A percentile compares a stretch with the other conserved stretches of the same genome.
phyloP scores from a whole-genome alignment of 1,140 invertebrate species.

The Trachelipus rathkii region DNA sequence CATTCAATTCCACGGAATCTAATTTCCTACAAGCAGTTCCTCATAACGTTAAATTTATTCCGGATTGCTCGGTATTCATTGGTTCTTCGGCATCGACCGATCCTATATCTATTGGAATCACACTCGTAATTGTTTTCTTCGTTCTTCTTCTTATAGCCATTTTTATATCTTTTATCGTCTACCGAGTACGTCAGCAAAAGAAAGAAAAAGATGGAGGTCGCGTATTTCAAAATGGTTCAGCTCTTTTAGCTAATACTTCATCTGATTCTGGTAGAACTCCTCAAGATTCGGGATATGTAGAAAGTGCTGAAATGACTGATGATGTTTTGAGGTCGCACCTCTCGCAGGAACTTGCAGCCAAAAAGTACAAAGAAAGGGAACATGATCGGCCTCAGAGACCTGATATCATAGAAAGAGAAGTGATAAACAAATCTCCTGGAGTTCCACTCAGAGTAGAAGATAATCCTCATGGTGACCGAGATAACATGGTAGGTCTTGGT shows the following conservation, averaged over 20 bases:
- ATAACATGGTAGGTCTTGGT: slow-evolving; percentile 43
- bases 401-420: slow-evolving; percentile 88
- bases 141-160: slow-evolving; percentile 81
- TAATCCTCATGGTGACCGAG: slow-evolving; percentile 36
- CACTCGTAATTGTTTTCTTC: slow-evolving; percentile 90
- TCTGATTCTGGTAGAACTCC: slow-evolving; percentile 44
- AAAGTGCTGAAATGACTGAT: slow-evolving; percentile 59
- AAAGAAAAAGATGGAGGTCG: slow-evolving; percentile 66
- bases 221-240: slow-evolving; percentile 41
- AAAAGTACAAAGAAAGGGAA: slow-evolving; percentile 82
- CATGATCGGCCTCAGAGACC: slow-evolving; percentile 72
- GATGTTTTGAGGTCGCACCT: slow-evolving; percentile 51
- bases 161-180: slow-evolving; percentile 81
- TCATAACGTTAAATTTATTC: slow-evolving; percentile 47
- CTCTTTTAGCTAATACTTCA: slow-evolving; percentile 55
- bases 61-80: slow-evolving; percentile 60
- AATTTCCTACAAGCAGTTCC: slow-evolving; percentile 57
- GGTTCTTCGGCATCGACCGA: slow-evolving; percentile 67
- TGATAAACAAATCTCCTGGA: slow-evolving; percentile 68
- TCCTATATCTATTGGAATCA: slow-evolving; percentile 83
- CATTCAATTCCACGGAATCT: slow-evolving; percentile 77
- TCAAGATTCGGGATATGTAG: slow-evolving; percentile 50
- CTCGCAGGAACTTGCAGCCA: slow-evolving; percentile 59
- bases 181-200: slow-evolving; percentile 73
- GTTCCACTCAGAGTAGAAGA: slow-evolving; percentile 48